These are phyloP conservation scores for Ptychoptera albimana DNA, from an alignment of 2,888 invertebrate genomes.

Conservation along the genomic window DNA sequence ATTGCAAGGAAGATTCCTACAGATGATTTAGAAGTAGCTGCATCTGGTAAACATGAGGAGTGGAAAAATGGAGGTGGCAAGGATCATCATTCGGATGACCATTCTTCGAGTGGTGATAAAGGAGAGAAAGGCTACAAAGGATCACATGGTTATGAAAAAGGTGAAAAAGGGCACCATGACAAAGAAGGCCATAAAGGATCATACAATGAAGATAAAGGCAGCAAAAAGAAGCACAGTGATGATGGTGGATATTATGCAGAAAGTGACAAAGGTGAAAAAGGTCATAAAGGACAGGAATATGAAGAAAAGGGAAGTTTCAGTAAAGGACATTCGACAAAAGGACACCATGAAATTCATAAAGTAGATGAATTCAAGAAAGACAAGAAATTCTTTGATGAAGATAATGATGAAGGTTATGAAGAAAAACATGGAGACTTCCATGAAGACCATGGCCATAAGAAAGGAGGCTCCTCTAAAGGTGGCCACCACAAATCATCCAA, in stretches of 20 bases:
- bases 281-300: constrained; percentile 33
- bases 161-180: constrained; percentile 55
- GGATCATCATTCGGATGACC: constrained; percentile 47
- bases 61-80: constrained; percentile 44
- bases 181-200: constrained; percentile 38
- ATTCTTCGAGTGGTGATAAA: constrained; percentile 48
- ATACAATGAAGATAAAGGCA: constrained; percentile 32
- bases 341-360: constrained; percentile 73
- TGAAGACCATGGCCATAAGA: constrained; percentile 64
- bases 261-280: constrained; percentile 35
- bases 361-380: constrained; percentile 74
- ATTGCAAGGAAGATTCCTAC: constrained; percentile 10
- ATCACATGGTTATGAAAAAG: constrained; percentile 48
- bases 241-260: constrained; percentile 32
- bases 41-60: constrained; percentile 24
- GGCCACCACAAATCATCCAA: constrained; percentile 65
- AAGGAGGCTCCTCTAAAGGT: constrained; percentile 66
- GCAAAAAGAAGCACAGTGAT: constrained; percentile 35
- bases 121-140: constrained; percentile 57
- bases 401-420: constrained; percentile 65
- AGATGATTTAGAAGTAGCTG: constrained; percentile 24
- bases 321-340: constrained; percentile 74
- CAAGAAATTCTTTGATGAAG: constrained; percentile 74
- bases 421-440: constrained; percentile 68
- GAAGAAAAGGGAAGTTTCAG: constrained; percentile 50